These are phyloP conservation scores for Aphaenogaster rudis DNA, from an alignment of 1,140 invertebrate species.

Conservation along the genomic window DNA sequence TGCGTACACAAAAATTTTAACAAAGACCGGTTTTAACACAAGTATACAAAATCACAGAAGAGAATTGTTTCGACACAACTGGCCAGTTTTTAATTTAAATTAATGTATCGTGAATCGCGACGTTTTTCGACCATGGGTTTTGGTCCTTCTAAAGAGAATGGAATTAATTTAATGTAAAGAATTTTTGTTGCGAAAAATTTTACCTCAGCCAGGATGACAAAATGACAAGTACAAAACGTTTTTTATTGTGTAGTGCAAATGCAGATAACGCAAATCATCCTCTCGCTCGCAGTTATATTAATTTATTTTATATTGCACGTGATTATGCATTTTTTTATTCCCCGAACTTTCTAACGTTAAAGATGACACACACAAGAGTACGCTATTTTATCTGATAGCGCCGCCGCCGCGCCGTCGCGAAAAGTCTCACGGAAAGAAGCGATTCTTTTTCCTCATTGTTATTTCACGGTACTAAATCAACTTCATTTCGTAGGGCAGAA, in stretches of 20 bases:
- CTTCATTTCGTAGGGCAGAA: not conserved
- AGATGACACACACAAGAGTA: not conserved
- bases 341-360: not conserved
- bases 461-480: not conserved
- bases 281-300: not conserved
- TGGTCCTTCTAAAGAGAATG: too few relatives aligned
- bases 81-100: too few relatives aligned
- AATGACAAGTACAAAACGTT: too few relatives aligned
- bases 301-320: not conserved
- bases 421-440: not conserved
- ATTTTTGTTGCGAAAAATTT: not conserved
- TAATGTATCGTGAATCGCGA: too few relatives aligned
- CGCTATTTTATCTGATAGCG: not conserved
- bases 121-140: too few relatives aligned
- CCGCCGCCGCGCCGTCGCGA: not conserved
- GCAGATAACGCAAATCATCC: not conserved
- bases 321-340: not conserved
- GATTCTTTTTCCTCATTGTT: not conserved
- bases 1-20: too few relatives aligned
- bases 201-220: too few relatives aligned
- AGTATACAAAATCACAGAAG: too few relatives aligned
- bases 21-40: too few relatives aligned
- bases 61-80: too few relatives aligned
- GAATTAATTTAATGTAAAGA: too few relatives aligned
- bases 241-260: not conserved